Evolutionary conservation across 1,140 invertebrate species (phyloP).

Genomic region (Leucophenga varia): DNA sequence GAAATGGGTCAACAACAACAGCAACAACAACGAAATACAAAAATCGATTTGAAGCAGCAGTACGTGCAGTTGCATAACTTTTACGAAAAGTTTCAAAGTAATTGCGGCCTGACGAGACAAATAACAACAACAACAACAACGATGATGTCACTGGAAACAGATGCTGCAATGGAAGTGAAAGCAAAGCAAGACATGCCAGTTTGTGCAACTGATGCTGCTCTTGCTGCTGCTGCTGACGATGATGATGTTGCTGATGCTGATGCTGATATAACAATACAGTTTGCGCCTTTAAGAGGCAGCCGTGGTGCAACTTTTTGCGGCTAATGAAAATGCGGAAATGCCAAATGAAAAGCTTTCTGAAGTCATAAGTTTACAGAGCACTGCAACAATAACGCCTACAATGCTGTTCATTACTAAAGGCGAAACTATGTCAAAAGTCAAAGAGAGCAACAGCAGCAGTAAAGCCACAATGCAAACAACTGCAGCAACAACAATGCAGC

Average conservation of each 20-base stretch:
- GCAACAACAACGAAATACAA: not conserved
- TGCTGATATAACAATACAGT: no score
- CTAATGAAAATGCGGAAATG: no score
- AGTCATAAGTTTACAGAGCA: no score
- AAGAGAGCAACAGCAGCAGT: slow-evolving; percentile 28
- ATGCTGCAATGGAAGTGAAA: not conserved
- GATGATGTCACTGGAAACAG: not conserved
- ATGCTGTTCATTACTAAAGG: no score
- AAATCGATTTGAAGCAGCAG: slow-evolving; percentile 34
- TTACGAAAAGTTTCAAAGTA: slow-evolving; percentile 31
- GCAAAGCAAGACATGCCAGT: not conserved
- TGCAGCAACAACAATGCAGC: slow-evolving; percentile 6
- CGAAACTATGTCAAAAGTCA: slow-evolving; percentile 32
- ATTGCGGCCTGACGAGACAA: slow-evolving; percentile 12
- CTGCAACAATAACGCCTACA: slow-evolving; percentile 1
- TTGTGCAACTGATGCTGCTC: slow-evolving; percentile 9
- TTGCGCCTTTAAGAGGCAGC: no score
- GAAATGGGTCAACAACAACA: slow-evolving; percentile 24
- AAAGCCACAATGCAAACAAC: slow-evolving; percentile 9
- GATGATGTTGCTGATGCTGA: slow-evolving; percentile 13
- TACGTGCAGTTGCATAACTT: slow-evolving; percentile 39
- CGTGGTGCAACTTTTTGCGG: no score
- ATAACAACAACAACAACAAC: not conserved
- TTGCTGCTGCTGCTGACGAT: not conserved
- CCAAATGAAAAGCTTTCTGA: no score